Conservation (phyloP, 2,888 invertebrate species). For the Troilus luridus region DNA sequence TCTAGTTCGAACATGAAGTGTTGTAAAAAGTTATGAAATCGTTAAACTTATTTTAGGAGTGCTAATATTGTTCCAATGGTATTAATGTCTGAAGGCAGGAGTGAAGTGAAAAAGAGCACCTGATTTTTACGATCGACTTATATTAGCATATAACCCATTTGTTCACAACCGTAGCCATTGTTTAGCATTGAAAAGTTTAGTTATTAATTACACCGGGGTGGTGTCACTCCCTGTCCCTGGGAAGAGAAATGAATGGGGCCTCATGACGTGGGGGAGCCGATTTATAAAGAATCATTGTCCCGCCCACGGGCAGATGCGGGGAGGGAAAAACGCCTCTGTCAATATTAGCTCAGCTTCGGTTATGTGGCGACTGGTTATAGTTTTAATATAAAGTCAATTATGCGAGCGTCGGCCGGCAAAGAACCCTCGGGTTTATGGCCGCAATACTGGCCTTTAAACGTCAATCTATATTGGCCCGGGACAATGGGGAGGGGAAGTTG, state of each 20-base stretch:
- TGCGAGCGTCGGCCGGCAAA: conserved; percentile 11
- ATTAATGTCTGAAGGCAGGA: neutral
- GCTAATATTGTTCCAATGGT: too few relatives aligned
- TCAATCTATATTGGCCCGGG: conserved; percentile 27
- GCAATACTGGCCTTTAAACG: conserved; percentile 48
- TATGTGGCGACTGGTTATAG: conserved; percentile 18
- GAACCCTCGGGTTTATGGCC: conserved; percentile 41
- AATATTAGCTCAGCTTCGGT: conserved; percentile 50
- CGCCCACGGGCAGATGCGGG: conserved; percentile 22
- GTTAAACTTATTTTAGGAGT: too few relatives aligned
- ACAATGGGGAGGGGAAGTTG: neutral
- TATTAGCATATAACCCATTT: conserved; percentile 5
- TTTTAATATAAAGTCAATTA: conserved; percentile 59
- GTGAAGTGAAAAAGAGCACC: neutral
- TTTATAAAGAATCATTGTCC: conserved; percentile 42
- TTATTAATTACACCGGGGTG: neutral
- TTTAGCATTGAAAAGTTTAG: neutral
- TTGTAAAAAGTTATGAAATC: too few relatives aligned
- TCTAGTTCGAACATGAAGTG: too few relatives aligned
- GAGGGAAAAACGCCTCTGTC: conserved; percentile 42
- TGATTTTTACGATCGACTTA: neutral
- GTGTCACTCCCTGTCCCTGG: neutral
- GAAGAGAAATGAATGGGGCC: neutral
- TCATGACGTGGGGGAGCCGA: neutral
- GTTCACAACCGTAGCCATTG: neutral